Percentiles rank a stretch among this genome's conserved stretches.
These are phyloP conservation scores for Musca domestica DNA, from an alignment of 1,140 invertebrate genomes.

Conservation along the genomic window DNA sequence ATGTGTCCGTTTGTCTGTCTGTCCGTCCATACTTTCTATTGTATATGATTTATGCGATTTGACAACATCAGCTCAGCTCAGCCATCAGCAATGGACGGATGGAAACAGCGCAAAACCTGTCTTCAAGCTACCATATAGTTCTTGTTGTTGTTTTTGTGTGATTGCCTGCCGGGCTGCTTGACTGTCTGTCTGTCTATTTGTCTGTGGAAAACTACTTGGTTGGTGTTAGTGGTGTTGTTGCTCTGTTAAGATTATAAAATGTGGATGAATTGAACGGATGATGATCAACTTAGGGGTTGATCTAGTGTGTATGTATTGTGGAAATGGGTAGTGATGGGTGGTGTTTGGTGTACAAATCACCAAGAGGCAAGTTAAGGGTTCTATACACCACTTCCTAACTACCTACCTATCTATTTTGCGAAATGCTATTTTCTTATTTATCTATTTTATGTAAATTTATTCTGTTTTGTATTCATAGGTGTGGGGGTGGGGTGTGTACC, in stretches of 20 bases:
- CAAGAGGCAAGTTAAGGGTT: too few species aligned
- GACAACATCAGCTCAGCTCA: neutral
- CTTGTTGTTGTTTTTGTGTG: neutral
- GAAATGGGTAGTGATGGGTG: neutral
- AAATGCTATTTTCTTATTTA: too few species aligned
- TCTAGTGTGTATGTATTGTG: neutral
- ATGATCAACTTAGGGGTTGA: constrained; percentile 17
- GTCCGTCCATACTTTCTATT: constrained; percentile 9
- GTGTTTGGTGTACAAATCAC: neutral
- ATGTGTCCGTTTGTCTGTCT: neutral
- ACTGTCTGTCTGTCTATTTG: too few species aligned
- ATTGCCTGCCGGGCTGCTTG: neutral
- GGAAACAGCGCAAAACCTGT: constrained; percentile 1
- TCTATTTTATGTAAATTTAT: too few species aligned
- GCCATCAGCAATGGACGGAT: too few species aligned
- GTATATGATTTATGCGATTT: constrained; percentile 6
- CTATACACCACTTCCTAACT: too few species aligned
- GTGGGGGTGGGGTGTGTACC: too few species aligned
- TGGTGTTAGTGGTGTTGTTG: too few species aligned
- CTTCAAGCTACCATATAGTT: constrained; percentile 16
- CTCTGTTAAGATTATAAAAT: too few species aligned
- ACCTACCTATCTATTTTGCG: too few species aligned
- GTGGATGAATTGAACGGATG: neutral
- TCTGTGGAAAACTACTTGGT: too few species aligned
- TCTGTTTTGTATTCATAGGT: too few species aligned